Evolutionary conservation across 2,888 invertebrate species (phyloP).

Genomic region (Epistrophe eligans): DNA sequence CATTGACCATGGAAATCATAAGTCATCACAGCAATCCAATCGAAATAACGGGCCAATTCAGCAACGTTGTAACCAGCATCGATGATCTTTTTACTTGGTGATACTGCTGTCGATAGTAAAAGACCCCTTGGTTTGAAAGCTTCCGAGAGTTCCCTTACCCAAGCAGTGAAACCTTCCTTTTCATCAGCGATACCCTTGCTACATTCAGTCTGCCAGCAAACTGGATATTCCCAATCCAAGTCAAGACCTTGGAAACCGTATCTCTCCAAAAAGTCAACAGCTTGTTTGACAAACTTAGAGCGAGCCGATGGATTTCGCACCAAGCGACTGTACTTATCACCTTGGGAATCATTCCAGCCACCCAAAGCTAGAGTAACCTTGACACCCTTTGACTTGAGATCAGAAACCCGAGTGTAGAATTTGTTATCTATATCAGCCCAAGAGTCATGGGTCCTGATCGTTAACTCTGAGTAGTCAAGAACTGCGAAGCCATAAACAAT

Average conservation of each 20-base stretch:
- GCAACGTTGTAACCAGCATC: constrained; percentile 94
- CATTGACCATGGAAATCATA: constrained; percentile 96
- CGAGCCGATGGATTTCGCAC: constrained; percentile 91
- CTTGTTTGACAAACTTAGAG: constrained; percentile 89
- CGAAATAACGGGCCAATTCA: constrained; percentile 89
- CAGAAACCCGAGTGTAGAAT: constrained; percentile 93
- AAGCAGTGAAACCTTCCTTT: constrained; percentile 90
- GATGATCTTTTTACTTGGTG: constrained; percentile 94
- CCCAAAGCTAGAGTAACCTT: constrained; percentile 95
- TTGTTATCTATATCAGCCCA: constrained; percentile 96
- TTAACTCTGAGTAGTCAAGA: constrained; percentile 91
- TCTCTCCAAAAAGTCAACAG: constrained; percentile 90
- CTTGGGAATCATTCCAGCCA: constrained; percentile 97
- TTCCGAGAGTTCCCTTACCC: constrained; percentile 89
- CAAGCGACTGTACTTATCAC: constrained; percentile 94
- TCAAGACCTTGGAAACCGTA: constrained; percentile 97
- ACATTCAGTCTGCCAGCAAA: constrained; percentile 90
- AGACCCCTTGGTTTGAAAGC: constrained; percentile 88
- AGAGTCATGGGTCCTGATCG: constrained; percentile 92
- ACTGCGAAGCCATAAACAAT: constrained; percentile 97
- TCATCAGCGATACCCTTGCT: constrained; percentile 93
- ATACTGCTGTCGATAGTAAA: constrained; percentile 92
- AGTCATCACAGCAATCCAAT: constrained; percentile 97
- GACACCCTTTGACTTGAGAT: constrained; percentile 90
- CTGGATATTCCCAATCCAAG: constrained; percentile 97